phyloP scores from a whole-genome alignment of 1,140 invertebrate genomes.

The Hyposmocoma kahamanoa region DNA sequence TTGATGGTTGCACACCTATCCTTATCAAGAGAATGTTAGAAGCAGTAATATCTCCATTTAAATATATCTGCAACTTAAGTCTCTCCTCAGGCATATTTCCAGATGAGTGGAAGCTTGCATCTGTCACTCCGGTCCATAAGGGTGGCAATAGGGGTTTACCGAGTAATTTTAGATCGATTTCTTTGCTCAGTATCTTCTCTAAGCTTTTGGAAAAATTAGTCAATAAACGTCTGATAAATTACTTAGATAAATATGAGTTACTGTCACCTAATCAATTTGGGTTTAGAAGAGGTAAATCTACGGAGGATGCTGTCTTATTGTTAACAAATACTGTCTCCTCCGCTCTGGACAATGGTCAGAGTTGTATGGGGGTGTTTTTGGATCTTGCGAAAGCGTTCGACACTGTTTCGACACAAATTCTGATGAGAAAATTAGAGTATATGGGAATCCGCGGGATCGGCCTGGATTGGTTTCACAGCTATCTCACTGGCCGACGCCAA shows the following conservation, averaged over 20 bases:
- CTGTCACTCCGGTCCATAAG: not conserved
- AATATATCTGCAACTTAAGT: no score
- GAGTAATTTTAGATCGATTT: not conserved
- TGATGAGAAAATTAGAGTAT: not conserved
- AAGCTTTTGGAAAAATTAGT: not conserved
- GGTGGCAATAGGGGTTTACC: not conserved
- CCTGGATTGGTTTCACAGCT: not conserved
- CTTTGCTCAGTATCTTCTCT: not conserved
- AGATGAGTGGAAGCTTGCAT: not conserved
- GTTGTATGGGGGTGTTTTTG: not conserved
- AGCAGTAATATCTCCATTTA: no score
- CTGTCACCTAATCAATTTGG: not conserved
- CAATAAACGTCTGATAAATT: not conserved
- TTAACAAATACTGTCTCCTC: not conserved
- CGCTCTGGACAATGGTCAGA: not conserved
- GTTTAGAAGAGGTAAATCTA: slow-evolving; percentile 4
- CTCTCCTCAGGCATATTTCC: not conserved
- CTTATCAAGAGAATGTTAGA: no score
- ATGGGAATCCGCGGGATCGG: not conserved
- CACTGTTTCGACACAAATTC: not conserved
- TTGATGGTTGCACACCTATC: no score
- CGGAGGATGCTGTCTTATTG: not conserved
- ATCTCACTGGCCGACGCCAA: not conserved
- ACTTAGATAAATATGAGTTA: not conserved
- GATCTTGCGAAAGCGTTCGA: slow-evolving; percentile 3